Percentiles rank a stretch among this genome's conserved stretches.
Conservation (phyloP, 2,113 vertebrate genomes). For the Chloroceryle aenea region DNA sequence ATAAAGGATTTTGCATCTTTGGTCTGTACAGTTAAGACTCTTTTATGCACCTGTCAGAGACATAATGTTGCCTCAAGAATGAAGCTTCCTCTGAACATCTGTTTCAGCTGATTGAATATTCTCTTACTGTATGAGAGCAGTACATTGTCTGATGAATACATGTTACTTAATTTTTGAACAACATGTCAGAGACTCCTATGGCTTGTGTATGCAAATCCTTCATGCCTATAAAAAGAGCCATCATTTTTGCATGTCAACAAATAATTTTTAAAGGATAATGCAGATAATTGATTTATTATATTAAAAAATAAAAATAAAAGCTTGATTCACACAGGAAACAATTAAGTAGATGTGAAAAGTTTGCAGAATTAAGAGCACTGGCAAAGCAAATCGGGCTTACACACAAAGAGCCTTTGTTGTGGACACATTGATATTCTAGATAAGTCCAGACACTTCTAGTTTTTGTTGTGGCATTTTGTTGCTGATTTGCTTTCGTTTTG, state of each 20-base stretch:
- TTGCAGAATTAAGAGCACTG: slow-evolving; percentile 12
- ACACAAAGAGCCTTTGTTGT: slow-evolving; percentile 59
- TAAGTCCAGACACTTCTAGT: slow-evolving; percentile 28
- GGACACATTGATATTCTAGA: slow-evolving; percentile 60
- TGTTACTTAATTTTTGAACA: slow-evolving; percentile 47
- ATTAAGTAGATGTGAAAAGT: slow-evolving; percentile 38
- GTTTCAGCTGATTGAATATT: slow-evolving; percentile 40
- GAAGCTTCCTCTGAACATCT: slow-evolving; percentile 27
- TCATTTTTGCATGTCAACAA: not conserved
- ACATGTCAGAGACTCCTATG: not conserved
- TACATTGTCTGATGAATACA: not conserved
- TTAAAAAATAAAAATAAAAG: not conserved
- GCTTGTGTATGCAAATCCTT: slow-evolving; percentile 2
- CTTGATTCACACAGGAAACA: not conserved
- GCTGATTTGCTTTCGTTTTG: not conserved
- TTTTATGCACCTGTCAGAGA: slow-evolving; percentile 17
- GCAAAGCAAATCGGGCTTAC: not conserved
- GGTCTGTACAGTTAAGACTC: not conserved
- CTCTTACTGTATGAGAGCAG: not conserved
- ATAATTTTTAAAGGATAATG: not conserved
- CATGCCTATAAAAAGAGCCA: not conserved
- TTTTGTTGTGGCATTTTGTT: slow-evolving; percentile 17
- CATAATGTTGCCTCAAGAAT: not conserved
- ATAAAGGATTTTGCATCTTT: not conserved
- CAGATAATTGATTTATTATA: not conserved